Evolutionary conservation across 2,888 invertebrate genomes (phyloP), one percentile per base, ranked within the genome.

Genomic region (Noctua comes): DNA sequence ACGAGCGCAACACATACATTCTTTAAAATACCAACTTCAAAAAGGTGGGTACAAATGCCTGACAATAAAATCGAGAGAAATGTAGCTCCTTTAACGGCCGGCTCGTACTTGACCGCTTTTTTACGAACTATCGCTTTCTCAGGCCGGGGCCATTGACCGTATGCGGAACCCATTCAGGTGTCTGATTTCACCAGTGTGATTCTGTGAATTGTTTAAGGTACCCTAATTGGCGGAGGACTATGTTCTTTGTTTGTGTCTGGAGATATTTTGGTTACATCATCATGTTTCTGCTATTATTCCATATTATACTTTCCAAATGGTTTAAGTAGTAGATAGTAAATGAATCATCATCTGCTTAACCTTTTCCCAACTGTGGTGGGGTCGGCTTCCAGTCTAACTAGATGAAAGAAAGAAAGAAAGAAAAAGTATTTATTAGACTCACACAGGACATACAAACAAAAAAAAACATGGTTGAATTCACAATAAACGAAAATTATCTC

Each of bases 41-140:
- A 68, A 73, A 16, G 2, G 59, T 59, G 11, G 40, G 0, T 36
- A 18, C 11, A 43, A n/a, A n/a, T n/a, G n/a, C n/a, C 43, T 74
- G 40, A 66, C 10, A 43, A 59, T 24, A 40, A 16, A 40, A 8
- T 54, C 11, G 75, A 87, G 76, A 81, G 83, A 87, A 87, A 88
- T 77, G 83, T 68, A 70, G 31, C 69, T 72, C 85, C 88, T 73
- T 85, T 83, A 71, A 84, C 77, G 40, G 62, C 64, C 69, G 21
- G 62, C n/a, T 59, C 78, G 88, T 68, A 81, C 84, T 87, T 87
- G 88, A 86, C 87, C 86, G 77, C 80, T 78, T 88, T 87, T 88
- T 88, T 80, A 74, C 74, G 16, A 77, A 86, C 83, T 82, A 75
- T 88, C 88, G 72, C 88, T 88, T 88, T 88, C 88, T 88, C 86